A percentile compares a stretch with the other conserved stretches of the same genome.
Conservation (phyloP, 2,113 vertebrate genomes). For the Paradoxurus hermaphroditus region DNA sequence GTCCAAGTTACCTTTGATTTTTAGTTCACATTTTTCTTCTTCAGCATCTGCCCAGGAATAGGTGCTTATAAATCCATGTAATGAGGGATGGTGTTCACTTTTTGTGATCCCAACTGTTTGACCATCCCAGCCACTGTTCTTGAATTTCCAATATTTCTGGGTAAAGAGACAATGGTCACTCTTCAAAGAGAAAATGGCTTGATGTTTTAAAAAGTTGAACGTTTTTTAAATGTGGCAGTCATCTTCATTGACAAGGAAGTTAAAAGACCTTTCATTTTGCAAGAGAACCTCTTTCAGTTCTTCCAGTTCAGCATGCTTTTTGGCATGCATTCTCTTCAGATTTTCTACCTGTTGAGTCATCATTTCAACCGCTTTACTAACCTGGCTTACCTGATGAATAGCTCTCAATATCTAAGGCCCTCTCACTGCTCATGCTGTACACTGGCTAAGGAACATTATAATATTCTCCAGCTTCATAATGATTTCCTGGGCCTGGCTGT, state of each 20-base stretch:
- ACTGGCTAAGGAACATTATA: neutral
- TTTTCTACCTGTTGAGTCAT: constrained; percentile 99
- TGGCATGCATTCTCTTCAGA: constrained; percentile 93
- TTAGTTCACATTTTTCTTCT: constrained; percentile 83
- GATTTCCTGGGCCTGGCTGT: neutral
- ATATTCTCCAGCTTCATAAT: neutral
- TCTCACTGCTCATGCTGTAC: neutral
- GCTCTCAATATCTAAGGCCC: neutral
- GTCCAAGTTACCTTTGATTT: constrained; percentile 76
- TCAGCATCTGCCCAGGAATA: constrained; percentile 90
- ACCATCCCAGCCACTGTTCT: neutral
- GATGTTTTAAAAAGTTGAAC: neutral
- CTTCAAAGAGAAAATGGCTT: neutral
- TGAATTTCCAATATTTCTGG: neutral
- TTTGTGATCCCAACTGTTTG: constrained; percentile 80
- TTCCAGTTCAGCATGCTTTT: constrained; percentile 92
- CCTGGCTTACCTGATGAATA: constrained; percentile 88
- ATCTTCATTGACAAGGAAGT: constrained; percentile 77
- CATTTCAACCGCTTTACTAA: constrained; percentile 94
- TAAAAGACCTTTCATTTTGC: constrained; percentile 90
- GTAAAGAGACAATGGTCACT: neutral
- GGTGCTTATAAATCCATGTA: constrained; percentile 92
- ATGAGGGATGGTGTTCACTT: constrained; percentile 85
- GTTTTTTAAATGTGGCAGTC: neutral
- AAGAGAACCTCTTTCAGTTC: constrained; percentile 91